Conservation (phyloP, 2,888 invertebrate species). For the Steinernema carpocapsae region DNA sequence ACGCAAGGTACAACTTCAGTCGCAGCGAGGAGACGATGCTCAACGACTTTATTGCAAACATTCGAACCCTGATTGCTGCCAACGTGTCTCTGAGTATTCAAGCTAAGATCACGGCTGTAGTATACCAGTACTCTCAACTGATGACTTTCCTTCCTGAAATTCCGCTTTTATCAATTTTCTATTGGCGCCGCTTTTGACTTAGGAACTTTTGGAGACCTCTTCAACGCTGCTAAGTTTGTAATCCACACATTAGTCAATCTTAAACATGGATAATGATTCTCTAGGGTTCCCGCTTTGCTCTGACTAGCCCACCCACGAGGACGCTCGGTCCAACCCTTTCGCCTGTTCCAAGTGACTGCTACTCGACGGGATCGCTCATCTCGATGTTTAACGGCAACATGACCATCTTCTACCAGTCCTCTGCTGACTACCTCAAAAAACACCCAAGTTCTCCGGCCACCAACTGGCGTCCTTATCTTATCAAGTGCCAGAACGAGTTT, state of each 20-base stretch:
- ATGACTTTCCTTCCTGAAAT: neutral
- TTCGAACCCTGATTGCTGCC: neutral
- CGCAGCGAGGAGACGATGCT: neutral
- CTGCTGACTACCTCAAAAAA: neutral
- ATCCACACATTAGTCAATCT: neutral
- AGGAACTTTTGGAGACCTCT: neutral
- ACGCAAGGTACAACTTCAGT: neutral
- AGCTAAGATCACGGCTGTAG: neutral
- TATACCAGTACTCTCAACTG: neutral
- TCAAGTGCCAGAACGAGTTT: neutral
- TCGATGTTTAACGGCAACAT: no score
- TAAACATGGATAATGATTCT: neutral
- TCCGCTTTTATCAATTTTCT: neutral
- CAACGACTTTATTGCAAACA: neutral
- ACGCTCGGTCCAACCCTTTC: neutral
- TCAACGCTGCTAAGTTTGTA: neutral
- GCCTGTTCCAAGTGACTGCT: no score
- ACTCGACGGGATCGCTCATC: no score
- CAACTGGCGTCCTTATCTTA: constrained; percentile 5
- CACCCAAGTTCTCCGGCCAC: neutral
- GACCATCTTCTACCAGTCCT: constrained; percentile 1
- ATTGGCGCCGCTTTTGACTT: neutral
- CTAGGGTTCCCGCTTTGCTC: neutral
- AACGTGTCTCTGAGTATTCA: neutral
- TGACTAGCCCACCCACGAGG: neutral